Conservation (phyloP, 2,113 vertebrate species). For the Barbus barbus region DNA sequence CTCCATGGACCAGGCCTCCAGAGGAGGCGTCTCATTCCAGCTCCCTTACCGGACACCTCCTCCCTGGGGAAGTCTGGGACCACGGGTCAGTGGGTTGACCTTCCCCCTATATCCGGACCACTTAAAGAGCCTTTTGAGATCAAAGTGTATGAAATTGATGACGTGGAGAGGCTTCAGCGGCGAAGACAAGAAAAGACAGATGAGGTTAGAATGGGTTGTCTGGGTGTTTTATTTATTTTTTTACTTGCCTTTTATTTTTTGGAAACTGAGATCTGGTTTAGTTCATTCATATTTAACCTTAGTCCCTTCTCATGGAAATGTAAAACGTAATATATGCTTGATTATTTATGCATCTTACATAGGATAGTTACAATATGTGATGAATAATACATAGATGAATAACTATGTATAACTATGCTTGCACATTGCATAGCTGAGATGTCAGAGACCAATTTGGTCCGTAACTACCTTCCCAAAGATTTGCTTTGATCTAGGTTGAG, state of each 20-base stretch:
- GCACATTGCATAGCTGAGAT: background rate
- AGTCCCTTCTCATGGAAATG: background rate
- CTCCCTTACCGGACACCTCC: conserved; percentile 87
- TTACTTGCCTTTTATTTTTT: no score
- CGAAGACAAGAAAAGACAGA: conserved; percentile 81
- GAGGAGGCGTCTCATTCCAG: conserved; percentile 88
- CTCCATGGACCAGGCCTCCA: conserved; percentile 81
- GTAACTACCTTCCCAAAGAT: background rate
- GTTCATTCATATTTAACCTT: background rate
- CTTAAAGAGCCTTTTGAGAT: conserved; percentile 98
- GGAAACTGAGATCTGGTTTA: background rate
- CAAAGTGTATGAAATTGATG: conserved; percentile 99
- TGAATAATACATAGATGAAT: background rate
- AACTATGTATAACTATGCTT: background rate
- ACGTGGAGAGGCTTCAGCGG: conserved; percentile 91
- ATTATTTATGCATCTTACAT: background rate
- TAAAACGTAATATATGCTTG: background rate
- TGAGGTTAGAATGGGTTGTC: conserved; percentile 78
- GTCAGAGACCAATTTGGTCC: conserved; percentile 10
- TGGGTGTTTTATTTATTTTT: no score
- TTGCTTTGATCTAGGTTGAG: conserved; percentile 10
- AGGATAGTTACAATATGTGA: background rate
- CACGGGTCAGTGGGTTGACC: conserved; percentile 93
- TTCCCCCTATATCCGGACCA: conserved; percentile 89
- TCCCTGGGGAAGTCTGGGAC: conserved; percentile 84